Evolutionary conservation across 2,797 vertebrate genomes (phyloP).

Genomic region (Adrianichthys oophorus): DNA sequence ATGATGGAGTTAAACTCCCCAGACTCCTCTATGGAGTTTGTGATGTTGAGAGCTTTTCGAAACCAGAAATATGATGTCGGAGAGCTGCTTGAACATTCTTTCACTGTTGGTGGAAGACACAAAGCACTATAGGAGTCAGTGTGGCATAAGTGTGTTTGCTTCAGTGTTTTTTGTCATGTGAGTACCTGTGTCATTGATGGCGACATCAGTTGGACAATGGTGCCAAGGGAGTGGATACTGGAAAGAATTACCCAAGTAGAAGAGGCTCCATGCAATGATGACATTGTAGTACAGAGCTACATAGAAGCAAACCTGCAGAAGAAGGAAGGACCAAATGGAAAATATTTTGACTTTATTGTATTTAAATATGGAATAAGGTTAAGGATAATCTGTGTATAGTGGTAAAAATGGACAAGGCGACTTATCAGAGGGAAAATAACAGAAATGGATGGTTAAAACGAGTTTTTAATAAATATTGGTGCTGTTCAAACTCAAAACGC

Average conservation of each 20-base stretch:
- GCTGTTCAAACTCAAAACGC: conserved; percentile 19
- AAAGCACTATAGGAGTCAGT: neutral
- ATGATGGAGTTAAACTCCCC: conserved; percentile 79
- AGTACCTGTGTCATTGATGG: conserved; percentile 76
- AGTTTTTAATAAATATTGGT: conserved; percentile 3
- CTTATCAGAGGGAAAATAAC: neutral
- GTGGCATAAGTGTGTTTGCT: neutral
- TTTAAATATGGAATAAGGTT: neutral
- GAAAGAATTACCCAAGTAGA: conserved; percentile 86
- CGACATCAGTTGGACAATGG: conserved; percentile 71
- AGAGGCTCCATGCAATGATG: conserved; percentile 87
- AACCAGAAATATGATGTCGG: conserved; percentile 87
- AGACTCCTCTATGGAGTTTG: conserved; percentile 78
- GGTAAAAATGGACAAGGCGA: neutral
- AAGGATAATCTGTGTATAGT: neutral
- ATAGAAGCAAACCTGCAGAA: conserved; percentile 83
- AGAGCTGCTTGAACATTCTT: conserved; percentile 77
- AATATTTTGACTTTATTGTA: neutral
- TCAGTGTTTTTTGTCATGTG: neutral
- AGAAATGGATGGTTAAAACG: neutral
- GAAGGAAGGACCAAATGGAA: conserved; percentile 3
- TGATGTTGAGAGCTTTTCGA: conserved; percentile 82
- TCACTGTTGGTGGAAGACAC: conserved; percentile 63
- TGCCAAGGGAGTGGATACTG: conserved; percentile 80
- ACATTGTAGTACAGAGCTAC: conserved; percentile 88